Conservation (phyloP, 2,888 invertebrate species). For the Formica aserva region DNA sequence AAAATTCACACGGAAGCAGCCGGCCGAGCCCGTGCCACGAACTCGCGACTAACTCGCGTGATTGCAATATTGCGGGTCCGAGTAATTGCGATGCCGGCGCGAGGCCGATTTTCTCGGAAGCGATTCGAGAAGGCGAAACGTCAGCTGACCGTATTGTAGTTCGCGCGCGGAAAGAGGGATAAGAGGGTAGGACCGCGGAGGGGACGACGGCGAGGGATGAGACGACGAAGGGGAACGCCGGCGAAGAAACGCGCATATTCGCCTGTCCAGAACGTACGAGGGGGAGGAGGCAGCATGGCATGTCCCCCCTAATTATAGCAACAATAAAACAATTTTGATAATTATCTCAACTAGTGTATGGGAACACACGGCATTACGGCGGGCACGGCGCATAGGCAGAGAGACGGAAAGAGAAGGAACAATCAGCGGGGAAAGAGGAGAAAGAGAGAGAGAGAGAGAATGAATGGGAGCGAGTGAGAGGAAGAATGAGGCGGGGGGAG, state of each 20-base stretch:
- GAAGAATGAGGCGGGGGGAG: slow-evolving; percentile 31
- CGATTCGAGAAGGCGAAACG: slow-evolving; percentile 71
- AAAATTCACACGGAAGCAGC: slow-evolving; percentile 61
- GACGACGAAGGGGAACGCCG: slow-evolving; percentile 34
- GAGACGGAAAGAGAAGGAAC: slow-evolving; percentile 48
- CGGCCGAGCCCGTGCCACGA: slow-evolving; percentile 45
- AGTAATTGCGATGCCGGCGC: slow-evolving; percentile 68
- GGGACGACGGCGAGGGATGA: slow-evolving; percentile 34
- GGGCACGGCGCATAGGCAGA: slow-evolving; percentile 70
- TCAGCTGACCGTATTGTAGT: slow-evolving; percentile 65
- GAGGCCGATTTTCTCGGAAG: slow-evolving; percentile 73
- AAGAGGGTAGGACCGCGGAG: slow-evolving; percentile 64
- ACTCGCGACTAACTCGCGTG: slow-evolving; percentile 65
- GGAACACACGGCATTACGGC: slow-evolving; percentile 84
- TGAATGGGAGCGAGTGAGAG: slow-evolving; percentile 7
- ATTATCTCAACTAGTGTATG: slow-evolving; percentile 85
- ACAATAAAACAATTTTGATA: slow-evolving; percentile 86
- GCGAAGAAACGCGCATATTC: slow-evolving; percentile 49
- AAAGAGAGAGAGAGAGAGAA: slow-evolving; percentile 28
- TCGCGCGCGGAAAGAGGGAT: slow-evolving; percentile 63
- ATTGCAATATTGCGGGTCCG: slow-evolving; percentile 67
- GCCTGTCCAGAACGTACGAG: slow-evolving; percentile 58
- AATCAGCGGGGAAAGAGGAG: slow-evolving; percentile 55
- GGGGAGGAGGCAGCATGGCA: slow-evolving; percentile 79
- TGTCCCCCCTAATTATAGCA: slow-evolving; percentile 85